Evolutionary conservation across 2,797 vertebrate genomes (phyloP).

Genomic region (Naso thynnoides): DNA sequence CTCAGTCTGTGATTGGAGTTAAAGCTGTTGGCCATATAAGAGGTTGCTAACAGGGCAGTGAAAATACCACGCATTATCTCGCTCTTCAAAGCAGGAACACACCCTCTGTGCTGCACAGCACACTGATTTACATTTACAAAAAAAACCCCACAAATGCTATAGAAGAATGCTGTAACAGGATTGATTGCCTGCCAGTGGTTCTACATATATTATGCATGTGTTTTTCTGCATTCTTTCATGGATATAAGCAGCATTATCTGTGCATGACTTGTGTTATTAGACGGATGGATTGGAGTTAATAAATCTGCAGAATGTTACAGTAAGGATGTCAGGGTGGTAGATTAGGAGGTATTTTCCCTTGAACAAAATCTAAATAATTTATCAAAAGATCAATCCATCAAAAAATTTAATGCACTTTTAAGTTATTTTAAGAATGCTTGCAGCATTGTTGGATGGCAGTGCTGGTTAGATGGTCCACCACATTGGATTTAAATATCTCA

Average conservation of each 20-base stretch:
- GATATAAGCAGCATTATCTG: conserved; percentile 17
- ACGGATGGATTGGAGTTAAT: conserved; percentile 26
- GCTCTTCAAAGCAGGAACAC: conserved; percentile 49
- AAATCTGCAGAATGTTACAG: not conserved
- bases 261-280: conserved; percentile 22
- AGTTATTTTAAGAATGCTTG: not conserved
- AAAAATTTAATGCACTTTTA: no score
- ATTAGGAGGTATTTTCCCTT: not conserved
- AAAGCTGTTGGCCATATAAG: conserved; percentile 36
- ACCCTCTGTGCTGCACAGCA: conserved; percentile 44
- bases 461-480: not conserved
- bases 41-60: conserved; percentile 20
- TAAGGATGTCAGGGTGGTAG: not conserved
- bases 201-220: not conserved
- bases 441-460: not conserved
- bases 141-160: conserved; percentile 10
- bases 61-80: conserved; percentile 44
- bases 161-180: conserved; percentile 22
- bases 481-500: no score
- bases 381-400: not conserved
- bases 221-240: conserved; percentile 22
- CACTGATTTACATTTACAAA: conserved; percentile 49
- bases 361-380: not conserved
- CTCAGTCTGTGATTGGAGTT: conserved; percentile 21
- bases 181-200: conserved; percentile 32